phyloP scores from a whole-genome alignment of 2,797 vertebrate species.

The Phrynocephalus vlangalii region DNA sequence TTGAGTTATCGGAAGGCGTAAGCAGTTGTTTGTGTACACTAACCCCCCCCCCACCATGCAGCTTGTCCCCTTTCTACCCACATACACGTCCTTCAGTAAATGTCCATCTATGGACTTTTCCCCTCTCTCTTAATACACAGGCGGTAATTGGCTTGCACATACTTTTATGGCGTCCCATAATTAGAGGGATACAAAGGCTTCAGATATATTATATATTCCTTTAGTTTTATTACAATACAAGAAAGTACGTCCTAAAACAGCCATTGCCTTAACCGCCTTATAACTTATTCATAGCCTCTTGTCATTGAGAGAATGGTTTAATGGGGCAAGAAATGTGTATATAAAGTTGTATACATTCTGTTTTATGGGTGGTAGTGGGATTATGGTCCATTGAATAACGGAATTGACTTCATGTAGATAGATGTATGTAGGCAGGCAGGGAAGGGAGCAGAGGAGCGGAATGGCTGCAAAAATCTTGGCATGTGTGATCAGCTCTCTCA shows the following conservation, averaged over 20 bases:
- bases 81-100: not conserved
- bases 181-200: slow-evolving; percentile 40
- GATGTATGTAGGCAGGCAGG: slow-evolving; percentile 29
- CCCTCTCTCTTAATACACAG: not conserved
- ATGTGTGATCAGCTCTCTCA: not conserved
- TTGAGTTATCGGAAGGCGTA: not conserved
- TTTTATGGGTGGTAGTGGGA: slow-evolving; percentile 39
- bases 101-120: too few relatives aligned
- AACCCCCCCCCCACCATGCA: not conserved
- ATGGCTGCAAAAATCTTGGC: slow-evolving; percentile 35
- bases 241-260: slow-evolving; percentile 50
- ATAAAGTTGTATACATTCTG: slow-evolving; percentile 59
- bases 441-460: slow-evolving; percentile 12
- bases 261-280: slow-evolving; percentile 46
- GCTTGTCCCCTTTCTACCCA: not conserved
- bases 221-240: slow-evolving; percentile 41
- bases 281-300: slow-evolving; percentile 57
- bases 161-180: slow-evolving; percentile 11
- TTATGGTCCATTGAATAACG: slow-evolving; percentile 57
- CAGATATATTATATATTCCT: slow-evolving; percentile 30
- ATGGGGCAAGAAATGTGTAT: slow-evolving; percentile 64
- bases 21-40: not conserved
- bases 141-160: not conserved
- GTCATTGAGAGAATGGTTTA: slow-evolving; percentile 59
- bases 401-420: slow-evolving; percentile 62